These are phyloP conservation scores for Neotragus moschatus DNA, from an alignment of 2,113 vertebrate species.

Conservation along the genomic window DNA sequence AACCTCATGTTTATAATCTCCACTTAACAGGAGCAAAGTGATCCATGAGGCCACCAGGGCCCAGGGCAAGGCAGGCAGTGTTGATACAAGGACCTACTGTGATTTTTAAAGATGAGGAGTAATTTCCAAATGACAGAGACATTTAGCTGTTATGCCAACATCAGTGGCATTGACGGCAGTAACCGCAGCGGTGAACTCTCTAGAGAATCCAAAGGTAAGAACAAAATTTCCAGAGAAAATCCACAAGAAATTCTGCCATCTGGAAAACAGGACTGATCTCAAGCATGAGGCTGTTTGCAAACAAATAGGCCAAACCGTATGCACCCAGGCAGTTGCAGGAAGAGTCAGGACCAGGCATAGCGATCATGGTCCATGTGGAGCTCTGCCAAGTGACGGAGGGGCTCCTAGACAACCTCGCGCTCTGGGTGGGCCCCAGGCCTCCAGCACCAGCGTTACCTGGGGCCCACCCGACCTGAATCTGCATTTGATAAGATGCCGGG, in stretches of 20 bases:
- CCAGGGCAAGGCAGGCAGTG: fast-evolving
- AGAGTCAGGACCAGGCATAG: fast-evolving
- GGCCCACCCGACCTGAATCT: too few relatives aligned
- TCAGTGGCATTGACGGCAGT: fast-evolving
- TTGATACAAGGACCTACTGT: neutral
- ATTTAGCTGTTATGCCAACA: neutral
- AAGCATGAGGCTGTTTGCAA: neutral
- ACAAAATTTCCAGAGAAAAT: neutral
- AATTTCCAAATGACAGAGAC: neutral
- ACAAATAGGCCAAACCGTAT: fast-evolving
- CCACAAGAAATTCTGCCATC: neutral
- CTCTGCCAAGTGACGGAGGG: fast-evolving
- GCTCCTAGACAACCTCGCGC: fast-evolving
- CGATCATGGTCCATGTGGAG: fast-evolving
- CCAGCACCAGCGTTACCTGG: neutral
- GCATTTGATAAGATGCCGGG: neutral
- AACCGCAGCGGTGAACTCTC: too few relatives aligned
- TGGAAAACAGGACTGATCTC: neutral
- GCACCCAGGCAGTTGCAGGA: fast-evolving
- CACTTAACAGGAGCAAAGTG: neutral
- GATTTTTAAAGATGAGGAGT: neutral
- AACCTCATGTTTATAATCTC: neutral
- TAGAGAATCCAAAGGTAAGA: neutral
- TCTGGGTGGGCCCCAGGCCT: neutral
- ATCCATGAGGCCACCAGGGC: fast-evolving